phyloP scores from a whole-genome alignment of 2,113 vertebrate species.

The Bolborhynchus lineola region DNA sequence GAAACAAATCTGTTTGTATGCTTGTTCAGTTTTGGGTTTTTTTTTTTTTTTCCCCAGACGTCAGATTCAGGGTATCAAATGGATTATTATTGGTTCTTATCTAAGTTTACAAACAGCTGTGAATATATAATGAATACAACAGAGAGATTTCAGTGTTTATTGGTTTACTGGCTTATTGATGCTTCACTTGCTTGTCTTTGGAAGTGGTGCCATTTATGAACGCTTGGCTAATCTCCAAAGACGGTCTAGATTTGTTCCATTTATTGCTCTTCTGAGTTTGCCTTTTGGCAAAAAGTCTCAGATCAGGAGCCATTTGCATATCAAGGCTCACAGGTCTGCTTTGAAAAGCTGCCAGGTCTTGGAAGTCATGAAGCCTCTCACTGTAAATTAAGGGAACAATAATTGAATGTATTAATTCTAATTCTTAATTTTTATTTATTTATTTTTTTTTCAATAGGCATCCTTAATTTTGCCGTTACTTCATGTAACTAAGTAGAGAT shows the following conservation, averaged over 20 bases:
- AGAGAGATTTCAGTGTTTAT: conserved; percentile 44
- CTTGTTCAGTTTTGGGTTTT: neutral
- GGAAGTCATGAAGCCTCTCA: conserved; percentile 3
- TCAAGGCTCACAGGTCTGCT: conserved; percentile 40
- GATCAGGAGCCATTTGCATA: conserved; percentile 22
- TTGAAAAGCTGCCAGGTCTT: conserved; percentile 44
- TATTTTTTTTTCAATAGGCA: neutral
- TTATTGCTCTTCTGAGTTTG: conserved; percentile 52
- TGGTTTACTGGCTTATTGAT: conserved; percentile 39
- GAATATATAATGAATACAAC: conserved; percentile 38
- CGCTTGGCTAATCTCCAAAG: conserved; percentile 56
- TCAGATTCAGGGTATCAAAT: conserved; percentile 42
- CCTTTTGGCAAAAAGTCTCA: conserved; percentile 59
- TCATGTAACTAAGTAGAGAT: neutral
- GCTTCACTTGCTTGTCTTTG: conserved; percentile 16
- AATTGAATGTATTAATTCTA: conserved; percentile 18
- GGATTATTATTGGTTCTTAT: conserved; percentile 57
- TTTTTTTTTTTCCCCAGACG: neutral
- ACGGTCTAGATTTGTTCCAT: conserved; percentile 53
- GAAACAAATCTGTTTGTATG: neutral
- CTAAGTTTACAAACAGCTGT: conserved; percentile 58
- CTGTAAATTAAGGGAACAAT: conserved; percentile 13
- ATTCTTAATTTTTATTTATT: neutral
- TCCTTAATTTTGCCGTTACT: conserved; percentile 1
- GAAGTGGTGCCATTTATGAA: conserved; percentile 17